Evolutionary conservation across 2,797 vertebrate genomes (phyloP).

Genomic region (Melanotaenia maccullochi): DNA sequence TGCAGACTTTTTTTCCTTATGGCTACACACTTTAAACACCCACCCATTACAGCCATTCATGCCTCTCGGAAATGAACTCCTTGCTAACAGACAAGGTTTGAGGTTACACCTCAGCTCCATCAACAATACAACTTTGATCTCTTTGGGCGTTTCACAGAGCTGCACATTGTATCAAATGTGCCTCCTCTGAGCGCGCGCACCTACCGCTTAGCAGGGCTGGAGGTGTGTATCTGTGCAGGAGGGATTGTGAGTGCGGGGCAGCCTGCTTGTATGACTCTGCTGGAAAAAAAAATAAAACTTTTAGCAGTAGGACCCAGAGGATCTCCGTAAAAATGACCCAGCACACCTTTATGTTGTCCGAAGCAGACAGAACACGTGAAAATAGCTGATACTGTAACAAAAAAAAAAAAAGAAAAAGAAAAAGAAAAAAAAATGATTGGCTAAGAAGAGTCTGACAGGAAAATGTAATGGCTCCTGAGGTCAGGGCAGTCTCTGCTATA

Average conservation of each 20-base stretch:
- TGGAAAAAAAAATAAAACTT: constrained; percentile 12
- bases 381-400: constrained; percentile 67
- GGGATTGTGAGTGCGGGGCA: constrained; percentile 13
- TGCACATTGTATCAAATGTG: constrained; percentile 77
- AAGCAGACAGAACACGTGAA: constrained; percentile 63
- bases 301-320: constrained; percentile 84
- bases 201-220: constrained; percentile 52
- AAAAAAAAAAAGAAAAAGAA: constrained; percentile 59
- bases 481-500: constrained; percentile 71
- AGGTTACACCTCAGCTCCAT: constrained; percentile 79
- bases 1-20: constrained; percentile 56
- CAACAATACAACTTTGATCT: constrained; percentile 84
- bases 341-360: constrained; percentile 75
- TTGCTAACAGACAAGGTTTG: constrained; percentile 80
- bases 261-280: constrained; percentile 33
- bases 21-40: constrained; percentile 73
- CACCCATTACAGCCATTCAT: constrained; percentile 77
- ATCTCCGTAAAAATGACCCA: constrained; percentile 40
- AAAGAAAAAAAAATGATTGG: constrained; percentile 75
- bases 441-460: constrained; percentile 69
- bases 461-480: constrained; percentile 74
- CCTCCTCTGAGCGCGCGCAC: constrained; percentile 54
- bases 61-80: constrained; percentile 82
- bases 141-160: constrained; percentile 75
- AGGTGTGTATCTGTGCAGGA: constrained; percentile 39